Evolutionary conservation across 2,888 invertebrate genomes (phyloP), one percentile per base, ranked within the genome.

Genomic region (Amiota communis): DNA sequence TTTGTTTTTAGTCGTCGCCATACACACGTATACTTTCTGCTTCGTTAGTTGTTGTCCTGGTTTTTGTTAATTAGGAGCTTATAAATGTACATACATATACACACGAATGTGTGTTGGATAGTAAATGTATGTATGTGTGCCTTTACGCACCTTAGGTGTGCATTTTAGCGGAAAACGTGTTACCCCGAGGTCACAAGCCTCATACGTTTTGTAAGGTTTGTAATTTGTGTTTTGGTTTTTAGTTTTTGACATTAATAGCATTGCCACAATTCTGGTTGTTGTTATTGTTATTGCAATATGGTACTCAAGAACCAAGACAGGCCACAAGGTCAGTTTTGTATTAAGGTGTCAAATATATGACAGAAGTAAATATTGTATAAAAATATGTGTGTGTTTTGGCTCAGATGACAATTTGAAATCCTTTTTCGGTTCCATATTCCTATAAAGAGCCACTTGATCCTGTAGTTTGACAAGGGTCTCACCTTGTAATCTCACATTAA

Each of bases 61-160:
- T 36, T 36, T 36, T 36, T 36, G 36, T 9, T 59, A 17, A n/a
- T 11, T 20, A 17, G 20, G 8, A 59, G 15, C 20, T 59, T 8
- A 15, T 20, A 9, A 9, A 53, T 12, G 57, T 57, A 4, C 11
- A 77, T 82, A 76, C 76, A 74, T 78, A 81, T 69, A 11, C n/a
- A n/a, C n/a, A n/a, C n/a, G n/a, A n/a, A n/a, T 17, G 17, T 9
- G 53, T 53, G 53, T 13, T 53, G 1, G 59, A n/a, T 63, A 6
- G 13, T 53, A 20, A 15, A 11, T 59, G 8, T 59, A n/a, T 20
- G 59, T 59, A 10, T 23, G 82, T 83, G 84, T 83, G 80, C 76
- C 73, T 78, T 78, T 83, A 85, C 83, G 85, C 85, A 85, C 84
- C 85, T 81, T 76, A 64, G 75, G 76, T 77, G 76, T 73, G 75